Conservation (phyloP, 2,888 invertebrate genomes). For the Macrosiphum euphorbiae region DNA sequence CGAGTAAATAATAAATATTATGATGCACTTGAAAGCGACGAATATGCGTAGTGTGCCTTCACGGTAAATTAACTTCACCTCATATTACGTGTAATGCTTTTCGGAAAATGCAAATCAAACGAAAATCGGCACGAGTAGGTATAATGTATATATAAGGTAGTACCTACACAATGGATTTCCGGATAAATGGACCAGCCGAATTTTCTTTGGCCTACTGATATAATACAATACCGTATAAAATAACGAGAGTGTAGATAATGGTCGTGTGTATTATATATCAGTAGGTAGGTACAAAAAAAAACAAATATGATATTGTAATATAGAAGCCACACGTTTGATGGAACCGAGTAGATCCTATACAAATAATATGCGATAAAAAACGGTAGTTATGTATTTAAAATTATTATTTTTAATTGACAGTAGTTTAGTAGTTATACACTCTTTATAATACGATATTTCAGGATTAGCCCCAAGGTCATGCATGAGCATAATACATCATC, state of each 20-base stretch:
- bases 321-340: background rate
- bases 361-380: background rate
- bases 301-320: background rate
- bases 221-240: background rate
- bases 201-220: conserved; percentile 34
- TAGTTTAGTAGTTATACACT: background rate
- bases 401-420: background rate
- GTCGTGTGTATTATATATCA: background rate
- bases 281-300: background rate
- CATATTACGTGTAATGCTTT: background rate
- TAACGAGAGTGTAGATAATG: background rate
- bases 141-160: background rate
- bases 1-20: background rate
- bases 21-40: background rate
- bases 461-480: background rate
- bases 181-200: background rate
- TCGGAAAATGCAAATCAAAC: background rate
- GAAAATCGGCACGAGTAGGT: background rate
- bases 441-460: background rate
- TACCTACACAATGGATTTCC: background rate
- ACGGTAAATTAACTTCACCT: background rate
- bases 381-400: background rate
- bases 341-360: background rate
- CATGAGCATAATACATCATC: background rate
- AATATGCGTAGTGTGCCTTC: background rate